A percentile compares a stretch with the other conserved stretches of the same genome.
Evolutionary conservation across 37 sponge, comb jelly and placozoan species (phyloP).

Genomic region (Halichondria panicea): DNA sequence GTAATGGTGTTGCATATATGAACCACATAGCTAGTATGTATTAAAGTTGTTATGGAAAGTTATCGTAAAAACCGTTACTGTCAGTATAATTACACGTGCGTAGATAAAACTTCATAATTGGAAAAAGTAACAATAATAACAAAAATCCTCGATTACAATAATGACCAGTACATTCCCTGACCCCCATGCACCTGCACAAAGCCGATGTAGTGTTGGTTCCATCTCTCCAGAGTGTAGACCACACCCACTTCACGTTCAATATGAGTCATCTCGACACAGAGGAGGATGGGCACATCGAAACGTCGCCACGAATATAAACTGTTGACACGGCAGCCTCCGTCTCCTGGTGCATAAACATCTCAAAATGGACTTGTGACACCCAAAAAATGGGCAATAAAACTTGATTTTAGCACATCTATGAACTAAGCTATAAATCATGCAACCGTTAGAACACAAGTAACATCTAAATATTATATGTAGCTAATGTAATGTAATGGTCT

Average conservation of each 20-base stretch:
- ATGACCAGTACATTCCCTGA: not conserved
- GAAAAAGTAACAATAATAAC: too few relatives aligned
- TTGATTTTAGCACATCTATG: not conserved
- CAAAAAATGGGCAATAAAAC: not conserved
- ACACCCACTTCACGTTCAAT: not conserved
- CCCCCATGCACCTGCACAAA: not conserved
- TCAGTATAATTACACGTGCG: too few relatives aligned
- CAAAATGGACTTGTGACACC: not conserved
- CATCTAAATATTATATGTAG: too few relatives aligned
- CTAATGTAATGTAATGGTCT: too few relatives aligned
- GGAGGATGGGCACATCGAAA: not conserved
- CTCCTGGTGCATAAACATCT: not conserved
- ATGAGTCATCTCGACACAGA: conserved; percentile 1
- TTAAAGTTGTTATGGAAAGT: too few relatives aligned
- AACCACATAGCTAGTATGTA: too few relatives aligned
- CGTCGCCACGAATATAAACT: not conserved
- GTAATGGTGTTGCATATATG: too few relatives aligned
- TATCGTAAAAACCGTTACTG: too few relatives aligned
- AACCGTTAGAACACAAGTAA: too few relatives aligned
- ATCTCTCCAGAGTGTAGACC: not conserved
- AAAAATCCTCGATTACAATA: too few relatives aligned
- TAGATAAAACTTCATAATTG: too few relatives aligned
- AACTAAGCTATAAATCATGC: too few relatives aligned
- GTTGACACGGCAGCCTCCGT: not conserved
- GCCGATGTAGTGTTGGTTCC: not conserved